Evolutionary conservation across 2,888 invertebrate species (phyloP).

Genomic region (Melanostoma mellinum): DNA sequence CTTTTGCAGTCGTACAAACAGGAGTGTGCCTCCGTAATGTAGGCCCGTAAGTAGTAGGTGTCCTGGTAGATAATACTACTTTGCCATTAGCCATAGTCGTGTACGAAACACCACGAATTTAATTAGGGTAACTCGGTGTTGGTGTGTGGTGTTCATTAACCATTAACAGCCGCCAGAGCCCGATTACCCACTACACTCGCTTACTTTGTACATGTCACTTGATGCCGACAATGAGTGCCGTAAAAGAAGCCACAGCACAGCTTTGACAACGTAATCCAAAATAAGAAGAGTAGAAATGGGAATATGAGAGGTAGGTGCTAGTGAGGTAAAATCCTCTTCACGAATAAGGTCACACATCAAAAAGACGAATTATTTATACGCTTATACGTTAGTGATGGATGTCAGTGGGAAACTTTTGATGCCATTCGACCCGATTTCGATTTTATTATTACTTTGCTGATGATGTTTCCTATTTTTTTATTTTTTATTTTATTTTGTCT

Average conservation of each 20-base stretch:
- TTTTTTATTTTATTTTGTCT: background rate
- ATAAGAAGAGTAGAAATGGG: background rate
- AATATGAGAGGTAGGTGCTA: constrained; percentile 3
- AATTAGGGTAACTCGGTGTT: constrained; percentile 40
- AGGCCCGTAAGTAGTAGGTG: constrained; percentile 5
- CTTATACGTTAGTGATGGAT: background rate
- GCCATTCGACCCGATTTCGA: constrained; percentile 6
- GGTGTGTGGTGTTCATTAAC: constrained; percentile 28
- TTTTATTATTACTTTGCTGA: background rate
- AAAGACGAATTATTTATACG: background rate
- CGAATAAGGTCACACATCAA: constrained; percentile 42
- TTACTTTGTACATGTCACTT: constrained; percentile 6
- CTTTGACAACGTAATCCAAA: constrained; percentile 19
- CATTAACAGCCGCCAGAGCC: background rate
- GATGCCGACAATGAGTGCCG: background rate
- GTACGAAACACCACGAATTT: constrained; percentile 46
- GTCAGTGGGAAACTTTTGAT: background rate
- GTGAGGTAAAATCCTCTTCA: constrained; percentile 38
- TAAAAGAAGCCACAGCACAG: background rate
- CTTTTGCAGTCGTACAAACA: constrained; percentile 6
- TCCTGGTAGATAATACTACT: constrained; percentile 21
- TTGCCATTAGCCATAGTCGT: constrained; percentile 31
- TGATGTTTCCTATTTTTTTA: background rate
- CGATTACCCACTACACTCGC: too few relatives aligned
- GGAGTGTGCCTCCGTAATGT: background rate